Percentiles rank a stretch among this genome's conserved stretches.
Conservation (phyloP, 2,113 vertebrate species). For the Tichodroma muraria region DNA sequence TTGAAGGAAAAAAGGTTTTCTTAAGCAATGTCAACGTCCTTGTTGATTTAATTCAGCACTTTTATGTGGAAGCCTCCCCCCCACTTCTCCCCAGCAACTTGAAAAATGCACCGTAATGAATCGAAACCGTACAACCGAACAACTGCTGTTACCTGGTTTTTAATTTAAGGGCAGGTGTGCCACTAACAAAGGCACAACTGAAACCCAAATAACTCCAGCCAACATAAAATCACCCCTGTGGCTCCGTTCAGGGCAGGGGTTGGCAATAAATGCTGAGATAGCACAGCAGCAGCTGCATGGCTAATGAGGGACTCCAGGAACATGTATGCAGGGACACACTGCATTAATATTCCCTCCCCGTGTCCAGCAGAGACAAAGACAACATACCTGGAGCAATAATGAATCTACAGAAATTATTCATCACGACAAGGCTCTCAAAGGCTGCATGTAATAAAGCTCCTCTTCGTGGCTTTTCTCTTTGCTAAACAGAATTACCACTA, state of each 20-base stretch:
- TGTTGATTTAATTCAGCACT: not conserved
- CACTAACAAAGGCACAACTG: not conserved
- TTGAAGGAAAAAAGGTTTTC: not conserved
- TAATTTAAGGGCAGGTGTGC: not conserved
- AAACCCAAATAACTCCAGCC: not conserved
- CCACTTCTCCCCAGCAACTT: not conserved
- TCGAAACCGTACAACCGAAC: accelerated
- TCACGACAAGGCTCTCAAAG: not conserved
- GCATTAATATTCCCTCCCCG: not conserved
- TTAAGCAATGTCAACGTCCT: not conserved
- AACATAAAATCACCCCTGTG: not conserved
- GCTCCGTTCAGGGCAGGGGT: not conserved
- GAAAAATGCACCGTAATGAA: not conserved
- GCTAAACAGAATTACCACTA: not conserved
- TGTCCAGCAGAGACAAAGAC: not conserved
- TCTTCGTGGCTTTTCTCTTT: not conserved
- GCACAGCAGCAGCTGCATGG: not conserved
- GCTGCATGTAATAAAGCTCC: not conserved
- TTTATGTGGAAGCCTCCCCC: not conserved
- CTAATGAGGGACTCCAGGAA: not conserved
- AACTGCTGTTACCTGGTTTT: not conserved
- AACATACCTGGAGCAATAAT: not conserved
- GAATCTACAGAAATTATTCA: not conserved
- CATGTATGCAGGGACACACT: not conserved
- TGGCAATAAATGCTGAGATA: not conserved